Percentiles rank a stretch among this genome's conserved stretches.
Conservation (phyloP, 2,113 vertebrate genomes). For the Aix galericulata region DNA sequence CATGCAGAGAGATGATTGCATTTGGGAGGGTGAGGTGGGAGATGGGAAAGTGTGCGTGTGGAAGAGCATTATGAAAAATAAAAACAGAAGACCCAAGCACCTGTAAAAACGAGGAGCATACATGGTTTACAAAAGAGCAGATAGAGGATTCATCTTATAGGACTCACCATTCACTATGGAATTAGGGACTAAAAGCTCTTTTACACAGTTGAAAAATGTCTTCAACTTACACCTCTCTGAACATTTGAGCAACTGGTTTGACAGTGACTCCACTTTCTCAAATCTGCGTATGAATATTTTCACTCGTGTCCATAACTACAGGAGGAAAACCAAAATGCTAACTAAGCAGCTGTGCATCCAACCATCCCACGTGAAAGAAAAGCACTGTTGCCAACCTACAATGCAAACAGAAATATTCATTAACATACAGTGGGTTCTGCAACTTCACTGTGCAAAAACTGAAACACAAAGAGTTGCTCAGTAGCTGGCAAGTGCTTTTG, state of each 20-base stretch:
- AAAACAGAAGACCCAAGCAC: background rate
- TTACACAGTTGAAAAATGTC: background rate
- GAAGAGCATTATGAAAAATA: background rate
- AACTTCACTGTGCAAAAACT: background rate
- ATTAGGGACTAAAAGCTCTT: background rate
- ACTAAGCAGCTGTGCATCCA: background rate
- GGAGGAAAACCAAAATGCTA: background rate
- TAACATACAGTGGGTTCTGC: background rate
- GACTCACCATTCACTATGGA: background rate
- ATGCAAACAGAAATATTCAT: background rate
- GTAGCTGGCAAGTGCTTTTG: background rate
- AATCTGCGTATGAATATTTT: background rate
- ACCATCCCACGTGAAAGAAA: background rate
- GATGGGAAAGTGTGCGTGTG: background rate
- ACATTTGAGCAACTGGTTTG: background rate
- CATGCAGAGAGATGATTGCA: slow-evolving; percentile 10
- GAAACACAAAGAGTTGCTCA: background rate
- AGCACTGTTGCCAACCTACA: background rate
- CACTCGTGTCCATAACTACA: background rate
- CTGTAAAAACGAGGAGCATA: background rate
- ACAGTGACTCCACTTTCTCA: background rate
- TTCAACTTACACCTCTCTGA: background rate
- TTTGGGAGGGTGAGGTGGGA: slow-evolving; percentile 19
- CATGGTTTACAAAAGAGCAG: background rate
- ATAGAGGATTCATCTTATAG: background rate